phyloP scores from a whole-genome alignment of 1,140 invertebrate genomes.

The Pogonomyrmex californicus region DNA sequence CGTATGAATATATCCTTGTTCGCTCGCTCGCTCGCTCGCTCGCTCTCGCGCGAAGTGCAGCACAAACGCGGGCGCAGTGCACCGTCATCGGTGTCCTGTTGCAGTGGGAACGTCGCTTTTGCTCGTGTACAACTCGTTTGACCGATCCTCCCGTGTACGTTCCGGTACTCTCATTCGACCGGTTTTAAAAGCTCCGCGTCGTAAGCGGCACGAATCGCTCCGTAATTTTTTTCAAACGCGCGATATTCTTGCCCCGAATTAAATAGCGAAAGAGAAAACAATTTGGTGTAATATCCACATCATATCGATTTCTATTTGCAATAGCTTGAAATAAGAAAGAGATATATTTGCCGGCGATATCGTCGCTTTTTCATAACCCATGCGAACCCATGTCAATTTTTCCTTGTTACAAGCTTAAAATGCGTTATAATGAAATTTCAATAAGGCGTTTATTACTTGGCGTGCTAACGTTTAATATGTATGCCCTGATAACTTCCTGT shows the following conservation, averaged over 20 bases:
- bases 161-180: slow-evolving; percentile 64
- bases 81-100: slow-evolving; percentile 69
- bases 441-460: neutral
- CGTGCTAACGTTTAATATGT: slow-evolving; percentile 1
- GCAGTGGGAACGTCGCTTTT: slow-evolving; percentile 72
- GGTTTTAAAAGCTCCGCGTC: slow-evolving; percentile 62
- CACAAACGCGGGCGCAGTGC: slow-evolving; percentile 21
- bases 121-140: slow-evolving; percentile 66
- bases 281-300: neutral
- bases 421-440: neutral
- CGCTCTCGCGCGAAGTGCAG: slow-evolving; percentile 38
- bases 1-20: slow-evolving; percentile 13
- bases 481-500: neutral
- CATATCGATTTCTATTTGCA: neutral
- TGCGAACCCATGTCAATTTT: neutral
- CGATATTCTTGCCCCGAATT: neutral
- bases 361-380: neutral
- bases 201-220: neutral
- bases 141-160: slow-evolving; percentile 58
- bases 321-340: neutral
- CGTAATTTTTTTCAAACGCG: neutral
- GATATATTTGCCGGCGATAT: neutral
- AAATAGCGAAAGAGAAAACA: neutral
- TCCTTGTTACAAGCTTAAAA: neutral
- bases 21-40: slow-evolving; percentile 10